Evolutionary conservation across 2,113 vertebrate species (phyloP), one percentile per base, ranked within the genome.

Genomic region (Dascyllus trimaculatus): DNA sequence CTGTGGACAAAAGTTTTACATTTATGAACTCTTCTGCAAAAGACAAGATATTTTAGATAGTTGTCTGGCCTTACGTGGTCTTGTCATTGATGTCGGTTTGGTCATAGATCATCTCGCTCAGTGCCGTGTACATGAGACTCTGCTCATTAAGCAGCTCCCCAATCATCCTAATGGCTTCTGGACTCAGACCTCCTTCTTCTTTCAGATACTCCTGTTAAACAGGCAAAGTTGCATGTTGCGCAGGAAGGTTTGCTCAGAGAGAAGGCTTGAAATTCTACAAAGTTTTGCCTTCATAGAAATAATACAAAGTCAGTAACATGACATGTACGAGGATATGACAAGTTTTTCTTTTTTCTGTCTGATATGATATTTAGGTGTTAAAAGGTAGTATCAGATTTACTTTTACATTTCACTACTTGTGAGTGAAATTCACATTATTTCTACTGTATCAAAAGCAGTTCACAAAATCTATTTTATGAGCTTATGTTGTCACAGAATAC

Each of bases 151-250:
- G 89, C 18, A 95, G 52, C 19, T 93, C 94, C 46, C 93, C 94
- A 21, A 94, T 92, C 92, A 95, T 94, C 5, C 70, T 77, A 48
- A 93, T 5, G 1, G 92, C 93, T n/a, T 88, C 91, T 14, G 35
- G 19, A 57, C 93, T 94, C 75, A 94, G 17, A 26, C 60, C 74
- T 1, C 61, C 89, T 75, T 85, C 89, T 11, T 84, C 71, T 25
- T 76, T 67, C 40, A 95, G 73, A 86, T 29, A 29, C 29, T 29
- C 29, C 29, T 29, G 6, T 40, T 11, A 29, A 17, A 19, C 14
- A 24, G n/a, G 22, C 22, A 18, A 5, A 64, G 1, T 4, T 17
- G 3, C 11, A 25, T 29, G 14, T 46, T 69, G 24, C 29, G 38
- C 13, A n/a, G 0, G 56, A 0, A 4, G 18, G 29, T 29, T n/a